Percentiles rank a stretch among this genome's conserved stretches.
phyloP scores from a whole-genome alignment of 2,113 vertebrate species.

The Oreochromis aureus region DNA sequence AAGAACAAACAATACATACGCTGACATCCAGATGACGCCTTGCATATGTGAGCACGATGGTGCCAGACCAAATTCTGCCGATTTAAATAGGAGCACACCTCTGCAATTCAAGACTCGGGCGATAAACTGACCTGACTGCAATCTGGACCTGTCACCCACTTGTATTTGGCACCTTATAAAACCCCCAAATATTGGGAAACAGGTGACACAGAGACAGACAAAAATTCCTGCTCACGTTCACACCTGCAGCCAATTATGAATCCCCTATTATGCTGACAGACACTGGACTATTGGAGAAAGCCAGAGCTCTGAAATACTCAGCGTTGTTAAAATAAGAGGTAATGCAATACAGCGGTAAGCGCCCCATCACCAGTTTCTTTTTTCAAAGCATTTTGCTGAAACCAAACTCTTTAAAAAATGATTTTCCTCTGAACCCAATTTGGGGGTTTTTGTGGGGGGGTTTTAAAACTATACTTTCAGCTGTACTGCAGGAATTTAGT shows the following conservation, averaged over 20 bases:
- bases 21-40: not conserved
- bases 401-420: not conserved
- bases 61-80: not conserved
- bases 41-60: not conserved
- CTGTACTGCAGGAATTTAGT: conserved; percentile 20
- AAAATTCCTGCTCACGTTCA: not conserved
- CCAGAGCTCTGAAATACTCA: not conserved
- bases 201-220: not conserved
- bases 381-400: not conserved
- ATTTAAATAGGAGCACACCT: not conserved
- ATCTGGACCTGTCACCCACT: not conserved
- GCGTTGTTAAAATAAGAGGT: not conserved
- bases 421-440: not conserved
- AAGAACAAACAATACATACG: not conserved
- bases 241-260: not conserved
- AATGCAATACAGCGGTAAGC: not conserved
- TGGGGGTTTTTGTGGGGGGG: fast-evolving
- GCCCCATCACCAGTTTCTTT: not conserved
- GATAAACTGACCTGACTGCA: not conserved
- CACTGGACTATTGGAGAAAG: not conserved
- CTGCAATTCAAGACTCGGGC: not conserved
- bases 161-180: not conserved
- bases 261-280: not conserved
- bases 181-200: not conserved
- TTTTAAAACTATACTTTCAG: not conserved